Percentiles rank a stretch among this genome's conserved stretches.
These are phyloP conservation scores for Apistogramma diplotaenia DNA, from an alignment of 2,113 vertebrate species.

Conservation along the genomic window DNA sequence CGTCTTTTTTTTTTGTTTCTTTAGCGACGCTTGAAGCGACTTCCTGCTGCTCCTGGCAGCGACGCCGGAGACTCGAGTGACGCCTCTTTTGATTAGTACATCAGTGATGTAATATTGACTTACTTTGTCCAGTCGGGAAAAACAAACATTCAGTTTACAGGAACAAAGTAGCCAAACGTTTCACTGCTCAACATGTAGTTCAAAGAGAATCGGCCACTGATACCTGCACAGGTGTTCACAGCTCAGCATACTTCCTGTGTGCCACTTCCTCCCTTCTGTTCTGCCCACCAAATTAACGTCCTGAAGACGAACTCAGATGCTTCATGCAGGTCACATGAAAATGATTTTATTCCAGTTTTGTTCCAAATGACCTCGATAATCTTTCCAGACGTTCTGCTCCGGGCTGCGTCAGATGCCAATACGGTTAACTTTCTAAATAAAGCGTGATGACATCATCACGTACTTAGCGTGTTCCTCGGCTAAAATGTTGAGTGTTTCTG, in stretches of 20 bases:
- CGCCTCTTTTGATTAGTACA: too few species aligned
- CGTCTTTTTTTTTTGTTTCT: not conserved
- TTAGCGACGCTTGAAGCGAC: not conserved
- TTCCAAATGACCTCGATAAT: not conserved
- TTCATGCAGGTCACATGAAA: not conserved
- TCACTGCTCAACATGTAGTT: not conserved
- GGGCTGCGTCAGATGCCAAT: not conserved
- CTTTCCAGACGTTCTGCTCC: not conserved
- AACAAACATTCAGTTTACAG: too few species aligned
- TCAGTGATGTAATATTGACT: too few species aligned
- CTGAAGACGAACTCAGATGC: not conserved
- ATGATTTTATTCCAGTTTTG: not conserved
- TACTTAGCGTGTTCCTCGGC: not conserved
- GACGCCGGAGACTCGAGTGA: too few species aligned
- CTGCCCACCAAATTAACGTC: not conserved
- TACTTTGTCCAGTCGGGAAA: too few species aligned
- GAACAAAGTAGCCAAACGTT: too few species aligned
- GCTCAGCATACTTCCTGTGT: too few species aligned
- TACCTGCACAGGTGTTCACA: not conserved
- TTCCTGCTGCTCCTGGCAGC: too few species aligned
- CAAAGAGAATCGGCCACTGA: not conserved
- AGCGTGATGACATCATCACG: fast-evolving
- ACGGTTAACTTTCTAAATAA: not conserved
- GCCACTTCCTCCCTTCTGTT: not conserved
- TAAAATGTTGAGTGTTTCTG: not conserved